Base-by-base conservation (phyloP, 2,113 vertebrate genomes). In the Redunca redunca region DNA sequence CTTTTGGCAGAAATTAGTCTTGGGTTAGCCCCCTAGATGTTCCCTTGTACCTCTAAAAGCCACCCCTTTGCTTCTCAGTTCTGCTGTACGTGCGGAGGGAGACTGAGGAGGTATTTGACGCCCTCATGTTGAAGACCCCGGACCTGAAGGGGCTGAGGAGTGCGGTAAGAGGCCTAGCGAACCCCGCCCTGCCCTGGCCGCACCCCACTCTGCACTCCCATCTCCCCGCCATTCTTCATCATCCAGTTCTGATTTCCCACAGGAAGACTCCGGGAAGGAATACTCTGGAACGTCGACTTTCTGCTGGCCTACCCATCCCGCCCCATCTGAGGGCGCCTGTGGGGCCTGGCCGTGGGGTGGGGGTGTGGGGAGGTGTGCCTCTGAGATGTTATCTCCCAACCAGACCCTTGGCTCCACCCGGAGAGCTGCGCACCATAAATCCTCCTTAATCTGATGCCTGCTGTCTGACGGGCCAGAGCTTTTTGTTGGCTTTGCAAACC, bases 61-160 rank as follows among this genome's bases (percentile, higher is more conserved):
- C 28, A 1, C 64, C 62, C 30, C 30, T 23, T 12, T 97, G 57
- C 67, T 82, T 97, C 97, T 23, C 98, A 99, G 99, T 99, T 85
- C 98, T 99, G 93, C 88, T 99, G 43, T 99, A 99, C 0, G 99
- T 99, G 90, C 99, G 99, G 94, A 99, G 99, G 81, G 99, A 99
- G 94, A 82, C 99, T 0, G 99, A 99, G 91, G 99, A 99, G 93
- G 99, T 99, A 52, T 99, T 99, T 2, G 99, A 99, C 1, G 99
- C 99, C 0, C 99, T 99, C 95, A 99, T 99, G 99, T 96, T 99
- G 98, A 99, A 99, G 98, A 99, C 99, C 1, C 99, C 99, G 0
- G 99, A 99, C 2, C 98, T 99, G 67, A 99, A 99, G 48, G 99
- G 99, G 90, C 99, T 99, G 57, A 99, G 99, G 96, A 99, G 99